phyloP scores from a whole-genome alignment of 2,888 invertebrate species.

The Xestia ashworthii region DNA sequence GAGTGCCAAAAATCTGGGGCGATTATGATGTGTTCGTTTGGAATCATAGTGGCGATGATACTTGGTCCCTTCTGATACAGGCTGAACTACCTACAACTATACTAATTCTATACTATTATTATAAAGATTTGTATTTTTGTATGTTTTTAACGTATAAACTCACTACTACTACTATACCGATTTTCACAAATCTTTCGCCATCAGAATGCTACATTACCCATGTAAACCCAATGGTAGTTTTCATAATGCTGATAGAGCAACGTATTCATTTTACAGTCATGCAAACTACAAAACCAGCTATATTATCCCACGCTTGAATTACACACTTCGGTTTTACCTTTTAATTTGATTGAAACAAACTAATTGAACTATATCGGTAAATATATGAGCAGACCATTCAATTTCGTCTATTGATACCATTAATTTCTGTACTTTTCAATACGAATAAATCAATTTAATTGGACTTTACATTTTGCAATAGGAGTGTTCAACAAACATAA shows the following conservation, averaged over 20 bases:
- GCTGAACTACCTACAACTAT: no score
- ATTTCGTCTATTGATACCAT: neutral
- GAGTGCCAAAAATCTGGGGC: no score
- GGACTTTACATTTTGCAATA: neutral
- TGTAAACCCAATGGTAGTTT: no score
- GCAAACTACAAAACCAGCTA: neutral
- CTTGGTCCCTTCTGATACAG: no score
- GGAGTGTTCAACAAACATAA: neutral
- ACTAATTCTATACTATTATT: no score
- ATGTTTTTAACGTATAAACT: no score
- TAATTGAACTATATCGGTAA: neutral
- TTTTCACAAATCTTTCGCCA: no score
- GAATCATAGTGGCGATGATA: no score
- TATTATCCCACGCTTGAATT: neutral
- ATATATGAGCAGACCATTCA: neutral
- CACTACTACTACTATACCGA: no score
- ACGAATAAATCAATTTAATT: neutral
- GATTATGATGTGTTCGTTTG: no score
- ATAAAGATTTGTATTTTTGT: no score
- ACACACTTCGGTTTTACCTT: neutral
- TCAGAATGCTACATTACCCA: no score
- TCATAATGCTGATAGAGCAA: neutral
- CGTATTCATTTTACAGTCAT: neutral
- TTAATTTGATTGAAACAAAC: neutral
- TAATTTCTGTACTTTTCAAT: neutral